Percentiles rank a stretch among this genome's conserved stretches.
Conservation (phyloP, 2,888 invertebrate genomes). For the Cosmopolites sordidus region DNA sequence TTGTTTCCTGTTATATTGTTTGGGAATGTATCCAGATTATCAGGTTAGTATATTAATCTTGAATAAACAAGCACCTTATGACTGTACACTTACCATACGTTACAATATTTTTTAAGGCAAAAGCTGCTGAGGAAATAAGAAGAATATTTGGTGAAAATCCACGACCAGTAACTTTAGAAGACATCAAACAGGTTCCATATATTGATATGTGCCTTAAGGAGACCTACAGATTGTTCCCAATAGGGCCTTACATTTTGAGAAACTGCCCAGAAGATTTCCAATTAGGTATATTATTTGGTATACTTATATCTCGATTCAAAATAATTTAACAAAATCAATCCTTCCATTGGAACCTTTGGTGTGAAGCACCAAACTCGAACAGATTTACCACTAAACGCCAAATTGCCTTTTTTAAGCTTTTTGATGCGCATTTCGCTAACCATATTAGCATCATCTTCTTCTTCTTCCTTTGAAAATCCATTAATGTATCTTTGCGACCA, state of each 20-base stretch:
- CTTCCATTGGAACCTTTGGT: too few relatives aligned
- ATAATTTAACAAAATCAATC: too few relatives aligned
- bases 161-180: conserved; percentile 29
- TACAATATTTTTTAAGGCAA: conserved; percentile 24
- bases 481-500: too few relatives aligned
- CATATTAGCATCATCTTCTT: too few relatives aligned
- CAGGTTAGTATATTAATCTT: conserved; percentile 33
- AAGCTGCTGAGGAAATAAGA: conserved; percentile 35
- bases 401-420: too few relatives aligned
- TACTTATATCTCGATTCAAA: too few relatives aligned
- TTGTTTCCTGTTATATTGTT: conserved; percentile 33
- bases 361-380: too few relatives aligned
- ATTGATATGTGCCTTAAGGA: conserved; percentile 42
- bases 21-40: conserved; percentile 43
- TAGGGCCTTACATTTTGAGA: conserved; percentile 38
- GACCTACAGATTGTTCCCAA: conserved; percentile 37
- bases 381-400: too few relatives aligned
- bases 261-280: conserved; percentile 33
- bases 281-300: too few relatives aligned
- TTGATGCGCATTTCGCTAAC: too few relatives aligned
- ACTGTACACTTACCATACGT: neutral
- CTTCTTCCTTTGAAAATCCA: too few relatives aligned
- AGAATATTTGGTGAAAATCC: conserved; percentile 33
- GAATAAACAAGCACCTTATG: neutral
- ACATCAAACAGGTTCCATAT: conserved; percentile 35